Evolutionary conservation across 1,140 invertebrate species (phyloP).

Genomic region (Mesaphorura yosii): DNA sequence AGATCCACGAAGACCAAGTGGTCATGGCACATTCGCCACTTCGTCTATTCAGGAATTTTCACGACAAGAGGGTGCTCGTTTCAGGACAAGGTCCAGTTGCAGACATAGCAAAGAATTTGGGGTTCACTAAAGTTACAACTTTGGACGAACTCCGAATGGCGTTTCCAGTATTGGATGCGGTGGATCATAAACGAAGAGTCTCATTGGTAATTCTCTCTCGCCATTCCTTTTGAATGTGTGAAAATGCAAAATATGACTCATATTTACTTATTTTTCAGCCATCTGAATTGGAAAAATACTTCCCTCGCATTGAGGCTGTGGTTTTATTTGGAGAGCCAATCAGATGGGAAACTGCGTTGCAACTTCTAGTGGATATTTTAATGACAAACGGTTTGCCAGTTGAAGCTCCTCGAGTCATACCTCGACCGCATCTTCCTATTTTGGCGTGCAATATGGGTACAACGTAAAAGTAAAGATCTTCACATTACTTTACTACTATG

Average conservation of each 20-base stretch:
- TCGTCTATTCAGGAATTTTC: conserved; percentile 50
- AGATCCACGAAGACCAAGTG: conserved; percentile 52
- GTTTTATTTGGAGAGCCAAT: conserved; percentile 52
- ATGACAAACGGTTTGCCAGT: conserved; percentile 49
- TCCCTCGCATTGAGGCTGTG: conserved; percentile 44
- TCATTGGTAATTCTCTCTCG: conserved; percentile 34
- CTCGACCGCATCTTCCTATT: conserved; percentile 52
- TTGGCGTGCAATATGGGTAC: no score
- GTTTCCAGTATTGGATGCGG: conserved; percentile 56
- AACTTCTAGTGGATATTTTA: conserved; percentile 49
- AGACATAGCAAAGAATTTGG: conserved; percentile 54
- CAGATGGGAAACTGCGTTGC: conserved; percentile 48
- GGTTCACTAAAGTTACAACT: conserved; percentile 52
- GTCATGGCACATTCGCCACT: conserved; percentile 60
- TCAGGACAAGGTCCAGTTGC: conserved; percentile 55
- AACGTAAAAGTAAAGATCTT: no score
- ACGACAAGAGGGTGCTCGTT: conserved; percentile 53
- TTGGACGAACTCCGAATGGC: conserved; percentile 49
- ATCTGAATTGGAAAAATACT: conserved; percentile 43
- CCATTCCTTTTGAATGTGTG: background rate
- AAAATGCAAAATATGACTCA: background rate
- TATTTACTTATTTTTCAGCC: conserved; percentile 34
- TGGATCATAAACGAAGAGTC: conserved; percentile 50
- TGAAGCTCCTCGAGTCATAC: conserved; percentile 36
- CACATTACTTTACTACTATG: no score